Evolutionary conservation across 1,140 invertebrate genomes (phyloP).

Genomic region (Trichoplusia ni): DNA sequence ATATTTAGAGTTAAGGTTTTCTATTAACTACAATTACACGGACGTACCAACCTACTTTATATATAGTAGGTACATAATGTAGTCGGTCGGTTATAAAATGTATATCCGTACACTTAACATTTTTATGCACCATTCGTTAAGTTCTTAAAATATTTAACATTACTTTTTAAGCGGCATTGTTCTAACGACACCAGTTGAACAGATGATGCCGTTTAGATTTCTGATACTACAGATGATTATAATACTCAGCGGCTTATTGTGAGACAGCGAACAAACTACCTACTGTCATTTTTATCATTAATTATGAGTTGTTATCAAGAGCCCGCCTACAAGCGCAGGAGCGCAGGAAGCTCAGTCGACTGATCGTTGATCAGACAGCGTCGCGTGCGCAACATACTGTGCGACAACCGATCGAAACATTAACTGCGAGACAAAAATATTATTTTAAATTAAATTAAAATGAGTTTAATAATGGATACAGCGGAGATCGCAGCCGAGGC

Average conservation of each 20-base stretch:
- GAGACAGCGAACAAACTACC: slow-evolving; percentile 53
- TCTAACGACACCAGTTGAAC: background rate
- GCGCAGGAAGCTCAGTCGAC: slow-evolving; percentile 57
- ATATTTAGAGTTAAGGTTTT: too few species aligned
- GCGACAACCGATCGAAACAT: background rate
- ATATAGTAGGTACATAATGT: too few species aligned
- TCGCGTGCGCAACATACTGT: slow-evolving; percentile 34
- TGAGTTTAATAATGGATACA: slow-evolving; percentile 50
- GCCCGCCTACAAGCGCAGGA: slow-evolving; percentile 56
- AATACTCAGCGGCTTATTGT: slow-evolving; percentile 21
- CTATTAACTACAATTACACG: too few species aligned
- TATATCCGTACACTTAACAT: too few species aligned
- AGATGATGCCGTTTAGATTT: background rate
- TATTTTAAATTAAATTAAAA: slow-evolving; percentile 39
- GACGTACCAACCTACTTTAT: too few species aligned
- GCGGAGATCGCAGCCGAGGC: slow-evolving; percentile 43
- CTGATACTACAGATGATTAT: background rate
- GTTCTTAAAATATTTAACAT: too few species aligned
- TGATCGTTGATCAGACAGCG: slow-evolving; percentile 37
- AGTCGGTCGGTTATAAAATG: too few species aligned
- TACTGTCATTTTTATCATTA: slow-evolving; percentile 72
- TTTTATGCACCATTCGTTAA: too few species aligned
- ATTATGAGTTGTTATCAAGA: slow-evolving; percentile 67
- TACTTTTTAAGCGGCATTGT: too few species aligned
- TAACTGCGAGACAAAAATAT: slow-evolving; percentile 5